A percentile compares a stretch with the other conserved stretches of the same genome.
These are phyloP conservation scores for Sogatella furcifera DNA, from an alignment of 1,140 invertebrate genomes.

Conservation along the genomic window DNA sequence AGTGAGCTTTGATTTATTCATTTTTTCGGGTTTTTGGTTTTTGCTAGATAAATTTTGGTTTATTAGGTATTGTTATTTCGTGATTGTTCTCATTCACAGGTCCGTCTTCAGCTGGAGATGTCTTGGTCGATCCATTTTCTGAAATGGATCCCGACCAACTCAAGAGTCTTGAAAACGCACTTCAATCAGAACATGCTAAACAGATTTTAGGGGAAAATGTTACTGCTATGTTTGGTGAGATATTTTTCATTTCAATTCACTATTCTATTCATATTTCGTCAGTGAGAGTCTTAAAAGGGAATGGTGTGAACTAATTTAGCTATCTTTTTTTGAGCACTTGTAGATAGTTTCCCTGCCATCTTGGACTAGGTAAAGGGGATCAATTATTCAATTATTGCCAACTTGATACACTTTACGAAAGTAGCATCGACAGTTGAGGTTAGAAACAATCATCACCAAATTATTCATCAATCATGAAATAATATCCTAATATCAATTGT, in stretches of 20 bases:
- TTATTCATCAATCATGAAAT: no score
- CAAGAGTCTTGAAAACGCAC: slow-evolving; percentile 41
- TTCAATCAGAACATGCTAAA: slow-evolving; percentile 46
- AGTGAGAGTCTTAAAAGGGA: no score
- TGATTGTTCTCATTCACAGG: neutral
- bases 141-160: slow-evolving; percentile 46
- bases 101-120: slow-evolving; percentile 7
- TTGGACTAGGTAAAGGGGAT: no score
- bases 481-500: no score
- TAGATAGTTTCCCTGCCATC: neutral
- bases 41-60: neutral
- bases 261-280: neutral
- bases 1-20: no score
- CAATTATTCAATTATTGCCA: no score
- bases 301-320: neutral
- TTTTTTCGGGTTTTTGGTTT: neutral
- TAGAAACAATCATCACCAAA: no score
- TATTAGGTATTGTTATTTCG: neutral
- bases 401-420: no score
- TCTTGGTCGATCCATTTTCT: slow-evolving; percentile 40
- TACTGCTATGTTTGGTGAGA: slow-evolving; percentile 35
- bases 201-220: slow-evolving; percentile 46
- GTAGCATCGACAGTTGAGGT: no score
- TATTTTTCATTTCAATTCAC: slow-evolving; percentile 14
- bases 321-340: neutral